These are phyloP conservation scores for Bombylius major DNA, from an alignment of 2,888 invertebrate species.

Conservation along the genomic window DNA sequence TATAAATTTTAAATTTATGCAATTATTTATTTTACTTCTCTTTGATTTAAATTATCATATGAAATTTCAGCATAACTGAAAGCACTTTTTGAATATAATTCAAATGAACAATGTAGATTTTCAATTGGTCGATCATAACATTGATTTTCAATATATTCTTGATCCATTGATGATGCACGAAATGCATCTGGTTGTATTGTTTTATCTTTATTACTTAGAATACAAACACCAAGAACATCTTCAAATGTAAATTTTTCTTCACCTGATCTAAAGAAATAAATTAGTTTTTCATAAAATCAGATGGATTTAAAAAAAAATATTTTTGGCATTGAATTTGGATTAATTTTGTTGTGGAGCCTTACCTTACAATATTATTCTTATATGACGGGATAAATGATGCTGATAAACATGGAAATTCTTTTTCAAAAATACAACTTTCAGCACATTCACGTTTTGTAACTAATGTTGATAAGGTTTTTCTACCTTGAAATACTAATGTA, in stretches of 20 bases:
- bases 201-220: slow-evolving; percentile 59
- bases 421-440: slow-evolving; percentile 44
- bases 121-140: slow-evolving; percentile 48
- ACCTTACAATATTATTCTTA: slow-evolving; percentile 36
- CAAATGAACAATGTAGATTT: slow-evolving; percentile 57
- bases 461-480: slow-evolving; percentile 45
- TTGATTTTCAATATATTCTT: slow-evolving; percentile 75
- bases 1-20: not conserved
- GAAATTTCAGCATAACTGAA: slow-evolving; percentile 44
- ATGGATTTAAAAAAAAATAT: not conserved
- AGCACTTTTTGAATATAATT: slow-evolving; percentile 58
- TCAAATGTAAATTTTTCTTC: slow-evolving; percentile 10
- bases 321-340: too few relatives aligned
- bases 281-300: too few relatives aligned
- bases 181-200: slow-evolving; percentile 66
- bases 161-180: slow-evolving; percentile 57
- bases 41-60: slow-evolving; percentile 32
- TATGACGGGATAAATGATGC: slow-evolving; percentile 41
- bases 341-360: slow-evolving; percentile 4
- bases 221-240: slow-evolving; percentile 45
- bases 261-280: slow-evolving; percentile 9
- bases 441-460: slow-evolving; percentile 57
- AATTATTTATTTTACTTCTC: slow-evolving; percentile 26
- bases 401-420: slow-evolving; percentile 42
- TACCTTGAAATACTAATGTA: slow-evolving; percentile 54